Evolutionary conservation across 1,140 invertebrate species (phyloP).

Genomic region (Galendromus occidentalis): DNA sequence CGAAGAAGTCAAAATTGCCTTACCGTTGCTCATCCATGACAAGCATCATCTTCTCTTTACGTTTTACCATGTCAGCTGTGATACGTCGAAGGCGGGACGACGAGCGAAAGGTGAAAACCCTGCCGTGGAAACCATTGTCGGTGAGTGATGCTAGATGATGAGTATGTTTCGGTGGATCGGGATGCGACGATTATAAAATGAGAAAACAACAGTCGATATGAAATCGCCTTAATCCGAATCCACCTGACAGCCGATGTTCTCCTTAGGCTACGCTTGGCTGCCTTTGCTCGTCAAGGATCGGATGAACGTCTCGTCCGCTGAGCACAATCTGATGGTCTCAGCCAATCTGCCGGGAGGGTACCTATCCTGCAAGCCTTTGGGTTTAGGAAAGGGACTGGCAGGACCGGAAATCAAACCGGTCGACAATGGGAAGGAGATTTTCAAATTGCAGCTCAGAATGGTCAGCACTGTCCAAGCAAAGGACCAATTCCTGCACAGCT

Average conservation of each 20-base stretch:
- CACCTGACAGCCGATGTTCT: too few species aligned
- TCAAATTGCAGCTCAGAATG: constrained; percentile 55
- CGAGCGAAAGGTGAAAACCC: constrained; percentile 43
- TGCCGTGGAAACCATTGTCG: constrained; percentile 60
- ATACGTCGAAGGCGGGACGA: constrained; percentile 33
- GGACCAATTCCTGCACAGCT: constrained; percentile 14
- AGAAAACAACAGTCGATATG: too few species aligned
- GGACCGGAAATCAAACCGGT: constrained; percentile 80
- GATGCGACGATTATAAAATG: too few species aligned
- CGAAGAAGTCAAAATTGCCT: constrained; percentile 45
- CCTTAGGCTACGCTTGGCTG: constrained; percentile 56
- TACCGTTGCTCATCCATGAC: constrained; percentile 51
- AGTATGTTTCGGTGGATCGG: too few species aligned
- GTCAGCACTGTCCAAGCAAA: constrained; percentile 67
- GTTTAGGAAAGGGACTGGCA: constrained; percentile 68
- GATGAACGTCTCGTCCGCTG: constrained; percentile 41
- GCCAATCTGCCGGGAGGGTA: constrained; percentile 63
- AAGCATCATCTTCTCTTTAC: constrained; percentile 68
- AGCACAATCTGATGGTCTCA: constrained; percentile 58
- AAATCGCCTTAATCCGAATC: too few species aligned
- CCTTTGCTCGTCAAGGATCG: constrained; percentile 59
- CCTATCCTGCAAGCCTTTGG: constrained; percentile 63
- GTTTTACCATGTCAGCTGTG: constrained; percentile 66
- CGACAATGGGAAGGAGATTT: constrained; percentile 63
- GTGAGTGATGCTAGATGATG: too few species aligned